phyloP scores from a whole-genome alignment of 2,797 vertebrate genomes.

The Poeciliopsis infans region DNA sequence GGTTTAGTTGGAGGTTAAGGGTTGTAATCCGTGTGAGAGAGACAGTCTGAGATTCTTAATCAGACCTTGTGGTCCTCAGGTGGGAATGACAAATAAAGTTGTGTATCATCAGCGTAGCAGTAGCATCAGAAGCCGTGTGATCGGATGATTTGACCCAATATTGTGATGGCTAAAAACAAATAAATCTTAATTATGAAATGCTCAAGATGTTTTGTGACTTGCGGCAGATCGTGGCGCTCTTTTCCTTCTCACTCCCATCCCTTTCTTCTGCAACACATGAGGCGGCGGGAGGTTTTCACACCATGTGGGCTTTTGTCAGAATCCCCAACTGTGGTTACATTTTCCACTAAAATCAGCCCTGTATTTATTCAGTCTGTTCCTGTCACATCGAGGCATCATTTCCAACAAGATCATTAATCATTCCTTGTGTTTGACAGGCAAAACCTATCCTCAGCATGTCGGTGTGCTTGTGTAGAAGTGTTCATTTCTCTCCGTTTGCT shows the following conservation, averaged over 20 bases:
- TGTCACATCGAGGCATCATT: conserved; percentile 31
- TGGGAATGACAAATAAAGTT: background rate
- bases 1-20: background rate
- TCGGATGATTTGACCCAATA: background rate
- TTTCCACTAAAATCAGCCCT: conserved; percentile 17
- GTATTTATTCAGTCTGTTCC: conserved; percentile 26
- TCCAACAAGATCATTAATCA: conserved; percentile 61
- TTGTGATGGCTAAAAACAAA: background rate
- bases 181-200: conserved; percentile 23
- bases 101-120: background rate
- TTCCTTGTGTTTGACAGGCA: conserved; percentile 56
- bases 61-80: background rate
- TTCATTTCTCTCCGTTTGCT: conserved; percentile 67
- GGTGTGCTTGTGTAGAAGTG: conserved; percentile 40
- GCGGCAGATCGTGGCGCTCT: conserved; percentile 42
- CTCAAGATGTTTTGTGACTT: conserved; percentile 52
- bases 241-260: conserved; percentile 42
- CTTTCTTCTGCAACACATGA: conserved; percentile 27
- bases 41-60: background rate
- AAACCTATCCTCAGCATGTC: conserved; percentile 54
- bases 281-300: conserved; percentile 45
- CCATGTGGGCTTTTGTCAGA: conserved; percentile 34
- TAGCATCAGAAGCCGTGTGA: background rate
- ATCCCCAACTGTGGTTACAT: conserved; percentile 20
- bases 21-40: background rate